These are phyloP conservation scores for Eristalinus aeneus DNA, from an alignment of 2,888 invertebrate species.

Conservation along the genomic window DNA sequence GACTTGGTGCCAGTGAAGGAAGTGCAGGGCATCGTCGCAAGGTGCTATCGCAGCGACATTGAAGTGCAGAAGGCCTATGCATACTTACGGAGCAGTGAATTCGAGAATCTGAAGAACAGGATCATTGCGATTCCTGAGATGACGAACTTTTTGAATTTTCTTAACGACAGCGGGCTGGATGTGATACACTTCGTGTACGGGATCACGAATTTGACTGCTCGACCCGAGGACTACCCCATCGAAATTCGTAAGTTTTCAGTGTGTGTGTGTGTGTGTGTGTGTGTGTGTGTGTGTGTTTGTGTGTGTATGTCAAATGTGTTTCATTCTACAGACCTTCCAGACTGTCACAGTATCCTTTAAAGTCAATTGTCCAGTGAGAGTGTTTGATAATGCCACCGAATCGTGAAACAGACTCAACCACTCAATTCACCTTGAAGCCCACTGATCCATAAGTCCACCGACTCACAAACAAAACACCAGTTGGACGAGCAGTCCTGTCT, in stretches of 20 bases:
- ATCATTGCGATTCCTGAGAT: conserved; percentile 77
- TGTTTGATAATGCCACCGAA: too few species aligned
- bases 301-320: neutral
- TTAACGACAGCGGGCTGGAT: conserved; percentile 78
- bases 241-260: conserved; percentile 9
- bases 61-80: conserved; percentile 77
- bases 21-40: conserved; percentile 76
- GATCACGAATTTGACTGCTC: conserved; percentile 73
- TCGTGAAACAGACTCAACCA: too few species aligned
- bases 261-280: too few species aligned
- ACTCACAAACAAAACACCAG: conserved; percentile 9
- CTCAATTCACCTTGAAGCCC: too few species aligned
- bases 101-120: conserved; percentile 74
- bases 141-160: conserved; percentile 75
- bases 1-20: conserved; percentile 76
- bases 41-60: conserved; percentile 77
- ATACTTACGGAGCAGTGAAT: conserved; percentile 76
- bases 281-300: neutral
- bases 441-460: neutral
- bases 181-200: conserved; percentile 74
- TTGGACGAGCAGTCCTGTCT: conserved; percentile 56
- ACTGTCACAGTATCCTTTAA: too few species aligned
- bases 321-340: too few species aligned
- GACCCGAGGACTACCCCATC: conserved; percentile 50
- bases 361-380: too few species aligned